Evolutionary conservation across 1,140 invertebrate genomes (phyloP), one percentile per base, ranked within the genome.

Genomic region (Berghia stephanieae): DNA sequence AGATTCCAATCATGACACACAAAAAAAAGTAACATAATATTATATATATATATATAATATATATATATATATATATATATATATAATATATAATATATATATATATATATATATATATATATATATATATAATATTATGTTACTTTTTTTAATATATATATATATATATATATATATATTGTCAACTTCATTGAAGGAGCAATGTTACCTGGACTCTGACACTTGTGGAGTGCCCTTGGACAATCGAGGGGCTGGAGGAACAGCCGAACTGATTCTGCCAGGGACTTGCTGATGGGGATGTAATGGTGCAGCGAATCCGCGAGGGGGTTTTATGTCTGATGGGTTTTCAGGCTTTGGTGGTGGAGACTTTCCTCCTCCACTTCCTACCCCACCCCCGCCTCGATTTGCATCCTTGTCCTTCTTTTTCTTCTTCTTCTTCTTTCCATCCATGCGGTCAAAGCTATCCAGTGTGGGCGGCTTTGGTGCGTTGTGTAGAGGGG

Each of bases 341-440:
- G 84, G 80, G 52, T 83, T 79, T 72, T 84, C 76, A 46, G 84
- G 79, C 44, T 83, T 80, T 75, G 83, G 85, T 8, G 83, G 81
- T 24, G 82, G 82, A 77, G 84, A 83, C 70, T 81, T 69, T 79
- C 60, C 75, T 80, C 84, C 76, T 84, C 83, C 78, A 77, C 69
- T 42, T 84, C 81, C 67, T 66, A 72, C 6, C 85, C 83, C 57
- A 79, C 84, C n/a, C 85, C 84, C 40, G 68, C 77, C 77, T 44
- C 42, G 63, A 21, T 68, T 57, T 36, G 34, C 60, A 57, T 73
- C 76, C 21, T 80, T 78, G 3, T 77, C 46, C 63, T 77, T 77
- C 71, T 85, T 85, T 75, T 85, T 86, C 69, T 83, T 85, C 75
- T 85, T 86, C 78, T 86, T 86, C 66, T 81, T 81, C 71, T 79